Conservation (phyloP, 2,113 vertebrate species). For the Ciconia boyciana region DNA sequence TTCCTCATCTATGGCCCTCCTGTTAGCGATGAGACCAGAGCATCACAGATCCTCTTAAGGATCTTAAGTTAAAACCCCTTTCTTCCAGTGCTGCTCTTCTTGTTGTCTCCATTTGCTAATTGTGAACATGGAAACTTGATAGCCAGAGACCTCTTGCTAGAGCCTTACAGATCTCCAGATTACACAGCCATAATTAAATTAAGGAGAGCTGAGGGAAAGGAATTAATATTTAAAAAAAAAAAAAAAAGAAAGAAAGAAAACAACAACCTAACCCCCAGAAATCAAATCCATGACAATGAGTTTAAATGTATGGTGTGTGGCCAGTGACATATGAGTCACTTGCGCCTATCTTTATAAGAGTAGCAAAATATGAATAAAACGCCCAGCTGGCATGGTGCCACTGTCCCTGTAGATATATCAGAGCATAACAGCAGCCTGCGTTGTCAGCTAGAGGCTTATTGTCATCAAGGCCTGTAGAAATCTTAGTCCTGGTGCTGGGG, state of each 20-base stretch:
- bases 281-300: constrained; percentile 8
- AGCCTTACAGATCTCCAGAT: constrained; percentile 51
- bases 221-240: neutral
- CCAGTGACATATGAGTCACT: constrained; percentile 54
- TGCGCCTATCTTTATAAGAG: constrained; percentile 27
- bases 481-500: neutral
- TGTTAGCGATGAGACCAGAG: neutral
- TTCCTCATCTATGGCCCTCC: neutral
- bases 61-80: constrained; percentile 18
- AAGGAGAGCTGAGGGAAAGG: neutral
- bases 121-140: constrained; percentile 48
- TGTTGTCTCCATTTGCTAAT: constrained; percentile 55
- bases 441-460: neutral
- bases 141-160: constrained; percentile 24
- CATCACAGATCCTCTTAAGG: constrained; percentile 12
- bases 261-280: neutral
- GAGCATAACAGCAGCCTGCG: neutral
- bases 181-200: constrained; percentile 50
- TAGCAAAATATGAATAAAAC: constrained; percentile 2
- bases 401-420: neutral
- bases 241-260: neutral
- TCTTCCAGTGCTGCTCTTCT: neutral
- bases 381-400: neutral
- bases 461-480: neutral
- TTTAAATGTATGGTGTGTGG: constrained; percentile 41